Evolutionary conservation across 2,113 vertebrate species (phyloP), one percentile per base, ranked within the genome.

Genomic region (Hyaena hyaena): DNA sequence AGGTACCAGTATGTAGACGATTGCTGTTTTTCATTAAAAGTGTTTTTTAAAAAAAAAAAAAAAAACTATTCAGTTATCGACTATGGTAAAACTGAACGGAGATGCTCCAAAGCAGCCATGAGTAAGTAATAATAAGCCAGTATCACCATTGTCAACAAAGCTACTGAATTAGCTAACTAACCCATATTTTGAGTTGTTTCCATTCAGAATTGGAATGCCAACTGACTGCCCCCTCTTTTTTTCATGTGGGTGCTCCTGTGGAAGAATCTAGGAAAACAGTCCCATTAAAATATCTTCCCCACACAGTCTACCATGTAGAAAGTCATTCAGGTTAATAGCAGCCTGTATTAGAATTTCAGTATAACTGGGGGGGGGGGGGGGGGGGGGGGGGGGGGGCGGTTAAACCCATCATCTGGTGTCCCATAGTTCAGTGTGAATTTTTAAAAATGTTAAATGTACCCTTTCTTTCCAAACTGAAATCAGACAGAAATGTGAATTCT

Each of bases 381-480:
- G 35, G 35, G 35, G 35, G 35, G 35, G 35, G 35, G 35, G 39
- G 39, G 39, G 39, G 65, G 39, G 88, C 21, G 28, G 61, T 80
- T 94, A 73, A 87, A 23, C 5, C 15, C 24, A 96, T 90, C 58
- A 63, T 66, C 65, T 35, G 10, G 24, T 90, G 61, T 96, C 31
- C 97, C 90, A 95, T 50, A 65, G 39, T 66, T 90, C 19, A 68
- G 50, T 88, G 71, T 76, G 94, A 96, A 94, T 53, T 91, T 95
- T 93, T 93, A 15, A 90, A 97, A 94, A 90, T 76, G 48, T 79
- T 94, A 96, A 82, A 91, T 77, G 77, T 94, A 63, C 93, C 58
- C 90, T 90, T 97, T 92, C 71, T 97, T 94, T 98, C 90, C 88
- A 95, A 97, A 93, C 90, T 90, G 39, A 97, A 95, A 96, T 68